Conservation (phyloP, 1,140 invertebrate species). For the Stenopsyche tienmushanensis region DNA sequence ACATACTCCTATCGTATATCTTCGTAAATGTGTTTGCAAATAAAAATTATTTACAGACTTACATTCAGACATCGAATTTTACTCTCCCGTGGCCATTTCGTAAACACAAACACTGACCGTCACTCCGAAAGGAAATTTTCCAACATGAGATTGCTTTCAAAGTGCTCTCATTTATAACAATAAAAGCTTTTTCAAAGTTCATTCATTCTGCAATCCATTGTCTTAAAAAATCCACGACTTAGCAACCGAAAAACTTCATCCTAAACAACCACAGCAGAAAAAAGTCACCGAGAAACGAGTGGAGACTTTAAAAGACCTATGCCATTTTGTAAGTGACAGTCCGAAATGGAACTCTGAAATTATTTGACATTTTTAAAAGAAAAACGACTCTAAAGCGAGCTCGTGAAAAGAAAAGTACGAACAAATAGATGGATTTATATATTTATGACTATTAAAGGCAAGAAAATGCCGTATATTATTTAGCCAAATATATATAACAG, state of each 20-base stretch:
- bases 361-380: no score
- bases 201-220: conserved; percentile 16
- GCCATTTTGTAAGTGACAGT: no score
- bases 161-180: conserved; percentile 7
- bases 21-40: no score
- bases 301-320: no score
- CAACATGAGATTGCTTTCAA: conserved; percentile 24
- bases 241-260: neutral
- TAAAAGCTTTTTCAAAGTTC: conserved; percentile 15
- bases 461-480: neutral
- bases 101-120: conserved; percentile 10
- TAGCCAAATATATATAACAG: no score
- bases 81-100: conserved; percentile 3
- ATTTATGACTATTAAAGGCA: neutral
- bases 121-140: conserved; percentile 16
- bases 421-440: neutral
- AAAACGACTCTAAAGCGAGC: no score
- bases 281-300: no score
- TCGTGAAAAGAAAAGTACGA: neutral
- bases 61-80: no score
- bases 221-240: neutral
- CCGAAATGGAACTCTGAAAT: no score
- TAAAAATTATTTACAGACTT: no score
- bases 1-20: no score
- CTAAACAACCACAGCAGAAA: neutral